Evolutionary conservation across 2,888 invertebrate species (phyloP).

Genomic region (Dexiosoma caninum): DNA sequence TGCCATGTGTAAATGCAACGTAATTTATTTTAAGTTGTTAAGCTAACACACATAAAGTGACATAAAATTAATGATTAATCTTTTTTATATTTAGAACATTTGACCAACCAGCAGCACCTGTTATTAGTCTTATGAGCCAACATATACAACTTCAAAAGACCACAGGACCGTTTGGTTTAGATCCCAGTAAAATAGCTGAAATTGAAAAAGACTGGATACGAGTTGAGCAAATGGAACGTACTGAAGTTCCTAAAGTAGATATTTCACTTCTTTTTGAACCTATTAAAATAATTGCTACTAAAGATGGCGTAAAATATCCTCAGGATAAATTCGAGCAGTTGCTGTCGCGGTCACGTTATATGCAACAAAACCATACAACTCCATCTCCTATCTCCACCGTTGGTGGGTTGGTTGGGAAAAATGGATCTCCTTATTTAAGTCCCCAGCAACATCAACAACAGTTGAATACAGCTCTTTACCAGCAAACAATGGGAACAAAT

Average conservation of each 20-base stretch:
- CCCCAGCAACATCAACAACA: constrained; percentile 67
- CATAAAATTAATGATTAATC: background rate
- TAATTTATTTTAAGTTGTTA: too few species aligned
- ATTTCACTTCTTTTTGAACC: constrained; percentile 78
- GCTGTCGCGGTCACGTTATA: constrained; percentile 71
- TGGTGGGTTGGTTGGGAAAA: constrained; percentile 63
- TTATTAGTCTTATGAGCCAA: constrained; percentile 74
- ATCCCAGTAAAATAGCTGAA: constrained; percentile 84
- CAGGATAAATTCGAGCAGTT: constrained; percentile 75
- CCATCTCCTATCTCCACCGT: constrained; percentile 69
- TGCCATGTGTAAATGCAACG: too few species aligned
- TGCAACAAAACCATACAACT: constrained; percentile 70
- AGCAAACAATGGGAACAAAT: constrained; percentile 61
- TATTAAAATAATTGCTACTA: constrained; percentile 79
- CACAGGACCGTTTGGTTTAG: constrained; percentile 88
- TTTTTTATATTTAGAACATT: constrained; percentile 69
- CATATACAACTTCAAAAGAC: constrained; percentile 78
- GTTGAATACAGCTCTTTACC: constrained; percentile 55
- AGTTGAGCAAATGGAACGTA: constrained; percentile 77
- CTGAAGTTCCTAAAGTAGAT: constrained; percentile 75
- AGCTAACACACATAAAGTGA: background rate
- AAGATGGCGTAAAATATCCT: constrained; percentile 78
- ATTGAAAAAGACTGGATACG: constrained; percentile 80
- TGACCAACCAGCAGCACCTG: constrained; percentile 71
- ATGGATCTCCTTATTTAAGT: constrained; percentile 73